Evolutionary conservation across 2,113 vertebrate genomes (phyloP), one percentile per base, ranked within the genome.

Genomic region (Neogale vison): DNA sequence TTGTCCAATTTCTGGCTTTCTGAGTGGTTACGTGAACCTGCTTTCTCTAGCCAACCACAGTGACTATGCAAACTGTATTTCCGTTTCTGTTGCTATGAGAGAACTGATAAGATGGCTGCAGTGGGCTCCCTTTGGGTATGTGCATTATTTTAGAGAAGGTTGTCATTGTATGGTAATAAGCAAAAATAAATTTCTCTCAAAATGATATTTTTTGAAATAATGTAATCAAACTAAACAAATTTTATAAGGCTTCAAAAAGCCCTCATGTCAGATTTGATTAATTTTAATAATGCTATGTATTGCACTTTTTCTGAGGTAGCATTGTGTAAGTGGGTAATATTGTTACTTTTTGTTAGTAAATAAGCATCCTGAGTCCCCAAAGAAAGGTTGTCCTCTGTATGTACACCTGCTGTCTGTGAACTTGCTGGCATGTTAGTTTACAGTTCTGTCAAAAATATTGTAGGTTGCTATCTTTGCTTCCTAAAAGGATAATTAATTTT

Each of bases 21-120:
- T 94, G 96, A 98, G 98, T 98, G 98, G 91, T 52, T 83, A 57
- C 92, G 92, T 96, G 97, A 95, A 87, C 47, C 82, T 88, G 18
- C 45, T 61, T 97, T 55, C 45, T 42, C 74, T 97, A 98, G 80
- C 98, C 98, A 99, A 99, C 98, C 97, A 63, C 67, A 96, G 96
- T 85, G n/a, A 83, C 55, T 95, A 98, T 98, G 98, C 97, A 98
- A 97, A 98, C 98, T 61, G 45, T 63, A 96, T 81, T 98, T 90
- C 88, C 88, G 80, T 90, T 82, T 97, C 80, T 93, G 94, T 93
- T 42, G 88, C 94, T 93, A 67, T 95, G 95, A 71, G 52, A 95
- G 94, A 97, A 90, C 67, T 77, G 90, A 52, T 67, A 86, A 93
- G 83, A 97, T 98, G 83, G 76, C 80, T 98, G 88, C 81, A 97